These are phyloP conservation scores for Mobula birostris DNA, from an alignment of 2,113 vertebrate species.

Conservation along the genomic window DNA sequence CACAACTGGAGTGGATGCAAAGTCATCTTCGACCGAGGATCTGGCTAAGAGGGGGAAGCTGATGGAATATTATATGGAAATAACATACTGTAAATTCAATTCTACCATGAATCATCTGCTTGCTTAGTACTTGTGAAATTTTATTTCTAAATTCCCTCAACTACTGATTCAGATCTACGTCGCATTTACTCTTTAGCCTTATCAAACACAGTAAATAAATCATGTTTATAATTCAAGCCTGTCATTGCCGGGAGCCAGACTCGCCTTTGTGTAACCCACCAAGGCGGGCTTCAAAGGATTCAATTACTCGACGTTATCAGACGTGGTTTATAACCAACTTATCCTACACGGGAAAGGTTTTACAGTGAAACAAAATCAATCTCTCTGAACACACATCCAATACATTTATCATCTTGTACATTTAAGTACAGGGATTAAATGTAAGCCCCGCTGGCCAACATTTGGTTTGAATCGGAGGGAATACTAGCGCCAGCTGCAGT, in stretches of 20 bases:
- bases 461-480: not conserved
- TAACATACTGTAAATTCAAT: not conserved
- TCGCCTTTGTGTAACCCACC: not conserved
- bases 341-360: not conserved
- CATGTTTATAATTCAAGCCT: not conserved
- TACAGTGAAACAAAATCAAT: not conserved
- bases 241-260: not conserved
- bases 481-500: not conserved
- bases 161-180: not conserved
- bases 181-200: no score
- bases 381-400: not conserved
- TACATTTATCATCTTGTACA: not conserved
- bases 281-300: not conserved
- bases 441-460: not conserved
- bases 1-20: no score
- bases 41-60: no score
- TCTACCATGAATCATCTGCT: not conserved
- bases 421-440: not conserved
- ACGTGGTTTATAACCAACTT: not conserved
- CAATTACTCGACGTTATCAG: not conserved
- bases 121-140: not conserved
- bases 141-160: not conserved
- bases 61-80: not conserved
- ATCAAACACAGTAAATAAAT: not conserved
- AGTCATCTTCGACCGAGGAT: no score